These are phyloP conservation scores for Pristionchus fissidentatus DNA, from an alignment of 2,888 invertebrate genomes.

Conservation along the genomic window DNA sequence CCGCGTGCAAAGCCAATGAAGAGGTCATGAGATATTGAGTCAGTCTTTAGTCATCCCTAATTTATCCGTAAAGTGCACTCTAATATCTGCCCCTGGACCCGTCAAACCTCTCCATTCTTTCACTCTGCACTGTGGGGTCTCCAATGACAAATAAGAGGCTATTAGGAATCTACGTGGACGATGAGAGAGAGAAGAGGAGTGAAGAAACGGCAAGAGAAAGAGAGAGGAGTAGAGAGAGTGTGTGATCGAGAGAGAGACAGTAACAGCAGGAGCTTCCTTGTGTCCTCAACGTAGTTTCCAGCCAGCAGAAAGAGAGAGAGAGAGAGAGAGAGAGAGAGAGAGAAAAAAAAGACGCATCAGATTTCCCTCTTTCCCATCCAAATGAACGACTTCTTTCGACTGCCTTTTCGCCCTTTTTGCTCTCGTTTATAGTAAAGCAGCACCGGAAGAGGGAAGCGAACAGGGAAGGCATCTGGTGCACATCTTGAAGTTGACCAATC, in stretches of 20 bases:
- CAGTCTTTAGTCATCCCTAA: not conserved
- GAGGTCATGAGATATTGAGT: constrained; percentile 15
- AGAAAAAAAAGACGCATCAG: not conserved
- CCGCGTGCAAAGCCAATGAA: constrained; percentile 42
- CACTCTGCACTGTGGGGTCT: not conserved
- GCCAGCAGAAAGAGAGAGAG: not conserved
- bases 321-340: not conserved
- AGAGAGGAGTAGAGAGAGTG: not conserved
- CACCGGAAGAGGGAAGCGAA: no score
- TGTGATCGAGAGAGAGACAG: not conserved
- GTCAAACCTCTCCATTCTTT: not conserved
- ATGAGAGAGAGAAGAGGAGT: not conserved
- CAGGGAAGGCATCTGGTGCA: no score
- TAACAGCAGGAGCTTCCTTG: not conserved
- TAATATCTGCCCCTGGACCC: not conserved
- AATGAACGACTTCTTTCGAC: not conserved
- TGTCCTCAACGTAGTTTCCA: not conserved
- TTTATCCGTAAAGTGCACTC: constrained; percentile 7
- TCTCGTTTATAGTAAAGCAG: no score
- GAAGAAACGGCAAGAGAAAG: constrained; percentile 14
- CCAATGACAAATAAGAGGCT: constrained; percentile 37
- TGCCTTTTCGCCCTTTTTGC: no score
- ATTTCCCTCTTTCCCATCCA: constrained; percentile 33
- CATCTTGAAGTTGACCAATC: no score
- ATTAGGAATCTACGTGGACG: constrained; percentile 35